phyloP scores from a whole-genome alignment of 2,113 vertebrate species.

The Sinocyclocheilus maitianheensis region DNA sequence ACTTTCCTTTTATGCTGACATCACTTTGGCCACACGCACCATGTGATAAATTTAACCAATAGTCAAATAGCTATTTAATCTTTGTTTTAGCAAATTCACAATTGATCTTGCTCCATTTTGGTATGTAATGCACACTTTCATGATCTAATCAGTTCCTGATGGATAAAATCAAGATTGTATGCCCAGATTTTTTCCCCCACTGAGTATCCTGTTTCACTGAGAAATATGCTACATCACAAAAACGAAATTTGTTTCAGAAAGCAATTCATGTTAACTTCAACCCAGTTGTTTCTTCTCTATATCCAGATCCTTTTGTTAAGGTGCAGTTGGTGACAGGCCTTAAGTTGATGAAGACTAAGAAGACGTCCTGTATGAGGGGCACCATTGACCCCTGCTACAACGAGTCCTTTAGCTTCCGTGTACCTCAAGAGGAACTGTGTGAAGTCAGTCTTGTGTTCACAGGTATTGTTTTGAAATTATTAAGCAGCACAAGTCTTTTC shows the following conservation, averaged over 20 bases:
- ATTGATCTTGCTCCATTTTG: neutral
- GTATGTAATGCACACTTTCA: neutral
- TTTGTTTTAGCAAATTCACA: neutral
- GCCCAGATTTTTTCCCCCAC: neutral
- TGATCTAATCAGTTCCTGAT: neutral
- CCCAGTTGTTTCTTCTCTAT: neutral
- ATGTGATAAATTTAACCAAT: neutral
- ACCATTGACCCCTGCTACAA: slow-evolving; percentile 92
- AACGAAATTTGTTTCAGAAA: neutral
- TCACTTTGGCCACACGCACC: neutral
- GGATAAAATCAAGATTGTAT: neutral
- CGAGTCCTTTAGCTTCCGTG: slow-evolving; percentile 90
- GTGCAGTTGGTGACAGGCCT: slow-evolving; percentile 87
- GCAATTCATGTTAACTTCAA: neutral
- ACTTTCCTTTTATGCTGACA: neutral
- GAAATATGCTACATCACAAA: neutral
- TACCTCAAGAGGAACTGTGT: slow-evolving; percentile 84
- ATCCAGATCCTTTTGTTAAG: slow-evolving; percentile 89
- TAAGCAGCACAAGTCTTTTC: neutral
- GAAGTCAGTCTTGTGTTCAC: slow-evolving; percentile 89
- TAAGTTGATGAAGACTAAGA: slow-evolving; percentile 88
- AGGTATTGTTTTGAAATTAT: slow-evolving; percentile 68
- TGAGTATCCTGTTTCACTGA: neutral
- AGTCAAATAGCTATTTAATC: neutral
- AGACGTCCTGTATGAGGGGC: slow-evolving; percentile 85